Base-by-base conservation (phyloP, 2,888 invertebrate species). In the Tipula unca region DNA sequence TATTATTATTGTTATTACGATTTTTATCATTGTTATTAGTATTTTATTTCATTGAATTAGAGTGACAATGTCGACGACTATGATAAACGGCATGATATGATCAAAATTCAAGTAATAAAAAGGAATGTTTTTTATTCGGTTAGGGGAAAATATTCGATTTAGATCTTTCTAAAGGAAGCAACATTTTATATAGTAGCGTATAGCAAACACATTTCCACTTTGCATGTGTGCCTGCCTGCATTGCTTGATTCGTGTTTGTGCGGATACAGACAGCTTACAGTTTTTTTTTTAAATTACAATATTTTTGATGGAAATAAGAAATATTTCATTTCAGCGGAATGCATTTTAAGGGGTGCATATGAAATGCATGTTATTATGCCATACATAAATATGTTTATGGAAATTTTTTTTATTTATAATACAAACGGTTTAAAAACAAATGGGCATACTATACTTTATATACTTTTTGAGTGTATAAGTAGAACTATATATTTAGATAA, bases 21-120 rank as follows among this genome's bases (percentile, higher is more conserved):
- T 69, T 69, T 69, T 69, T 69, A 69, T 69, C 69, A 69, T 69
- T 69, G 69, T 69, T 69, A 69, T 69, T 69, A 69, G 69, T 69
- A 69, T 83, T 83, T 83, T 83, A 83, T 83, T 83, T 83, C 32
- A 83, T 83, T 83, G 83, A 83, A 83, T 83, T 29, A 35, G 32
- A 83, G 35, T 83, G 83, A 83, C 35, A 83, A 83, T 83, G 29
- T 83, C 83, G 83, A 32, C 35, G 83, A 32, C 32, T 83, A 83
- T 83, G 83, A 83, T 35, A 83, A 83, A 83, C 35, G 83, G 35
- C 35, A 83, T 83, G 83, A 83, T 83, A 83, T 83, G 83, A 83
- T 83, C 29, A 83, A 29, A 83, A 83, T 83, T 32, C 32, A 83
- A 32, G 35, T 17, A 83, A 32, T 83, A 83, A 83, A 83, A 35